A percentile compares a stretch with the other conserved stretches of the same genome.
These are phyloP conservation scores for Ridgeia piscesae DNA, from an alignment of 1,140 invertebrate genomes.

Conservation along the genomic window DNA sequence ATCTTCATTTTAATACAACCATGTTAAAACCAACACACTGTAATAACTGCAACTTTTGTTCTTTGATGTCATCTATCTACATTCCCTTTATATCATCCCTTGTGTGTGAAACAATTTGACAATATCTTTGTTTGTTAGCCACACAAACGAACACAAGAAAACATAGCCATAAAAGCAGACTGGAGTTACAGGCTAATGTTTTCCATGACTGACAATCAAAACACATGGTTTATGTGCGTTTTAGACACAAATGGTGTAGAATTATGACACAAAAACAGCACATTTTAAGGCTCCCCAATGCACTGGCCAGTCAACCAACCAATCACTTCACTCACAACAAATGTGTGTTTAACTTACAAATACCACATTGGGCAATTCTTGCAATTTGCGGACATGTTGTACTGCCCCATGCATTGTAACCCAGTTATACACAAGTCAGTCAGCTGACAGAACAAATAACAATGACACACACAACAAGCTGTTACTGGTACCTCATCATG, in stretches of 20 bases:
- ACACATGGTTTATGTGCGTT: not conserved
- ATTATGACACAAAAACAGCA: not conserved
- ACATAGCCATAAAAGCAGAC: not conserved
- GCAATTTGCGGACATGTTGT: not conserved
- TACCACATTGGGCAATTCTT: too few relatives aligned
- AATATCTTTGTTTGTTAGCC: not conserved
- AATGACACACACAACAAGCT: not conserved
- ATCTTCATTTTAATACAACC: not conserved
- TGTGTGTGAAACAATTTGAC: not conserved
- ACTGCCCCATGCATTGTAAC: not conserved
- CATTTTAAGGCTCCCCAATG: not conserved
- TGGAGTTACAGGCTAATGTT: not conserved
- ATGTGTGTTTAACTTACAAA: not conserved
- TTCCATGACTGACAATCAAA: too few relatives aligned
- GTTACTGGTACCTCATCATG: not conserved
- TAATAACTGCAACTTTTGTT: too few relatives aligned
- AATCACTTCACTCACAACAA: not conserved
- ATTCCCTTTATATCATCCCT: conserved; percentile 1
- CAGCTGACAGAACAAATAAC: not conserved
- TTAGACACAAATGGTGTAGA: not conserved
- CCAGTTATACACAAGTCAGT: not conserved
- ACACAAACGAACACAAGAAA: not conserved
- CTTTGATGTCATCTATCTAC: too few relatives aligned
- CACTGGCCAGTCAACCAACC: too few relatives aligned
- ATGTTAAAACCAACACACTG: not conserved